A percentile compares a stretch with the other conserved stretches of the same genome.
These are phyloP conservation scores for Thalassoma bifasciatum DNA, from an alignment of 2,113 vertebrate genomes.

Conservation along the genomic window DNA sequence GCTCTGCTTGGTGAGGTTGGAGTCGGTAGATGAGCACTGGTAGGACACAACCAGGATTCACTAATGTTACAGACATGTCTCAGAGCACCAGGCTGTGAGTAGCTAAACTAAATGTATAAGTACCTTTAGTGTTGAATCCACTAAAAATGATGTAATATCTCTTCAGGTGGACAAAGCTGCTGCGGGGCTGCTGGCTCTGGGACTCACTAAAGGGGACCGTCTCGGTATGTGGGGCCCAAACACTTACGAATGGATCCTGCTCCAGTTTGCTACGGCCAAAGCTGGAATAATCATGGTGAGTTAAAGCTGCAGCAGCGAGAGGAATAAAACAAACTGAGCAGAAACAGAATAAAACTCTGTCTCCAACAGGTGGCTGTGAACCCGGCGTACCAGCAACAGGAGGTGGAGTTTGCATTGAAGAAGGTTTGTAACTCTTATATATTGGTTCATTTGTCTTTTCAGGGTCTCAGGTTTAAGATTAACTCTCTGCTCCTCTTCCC, in stretches of 20 bases:
- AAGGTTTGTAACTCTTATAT: conserved; percentile 80
- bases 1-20: too few species aligned
- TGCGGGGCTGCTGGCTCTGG: conserved; percentile 90
- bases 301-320: not conserved
- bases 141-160: too few species aligned
- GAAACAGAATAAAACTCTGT: not conserved
- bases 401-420: conserved; percentile 86
- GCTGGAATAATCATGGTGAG: conserved; percentile 95
- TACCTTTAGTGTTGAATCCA: too few species aligned
- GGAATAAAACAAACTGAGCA: too few species aligned
- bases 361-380: conserved; percentile 90
- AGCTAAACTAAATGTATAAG: too few species aligned
- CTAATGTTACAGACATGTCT: too few species aligned
- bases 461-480: not conserved
- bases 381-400: conserved; percentile 90
- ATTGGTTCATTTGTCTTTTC: too few species aligned
- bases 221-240: conserved; percentile 97
- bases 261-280: conserved; percentile 92
- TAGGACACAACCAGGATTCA: too few species aligned
- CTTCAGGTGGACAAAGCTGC: conserved; percentile 90
- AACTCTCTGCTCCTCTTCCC: not conserved
- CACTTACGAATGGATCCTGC: conserved; percentile 90
- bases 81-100: too few species aligned
- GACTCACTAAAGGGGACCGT: conserved; percentile 89
- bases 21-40: too few species aligned